phyloP scores from a whole-genome alignment of 2,888 invertebrate genomes.

The Chrysolina americana region DNA sequence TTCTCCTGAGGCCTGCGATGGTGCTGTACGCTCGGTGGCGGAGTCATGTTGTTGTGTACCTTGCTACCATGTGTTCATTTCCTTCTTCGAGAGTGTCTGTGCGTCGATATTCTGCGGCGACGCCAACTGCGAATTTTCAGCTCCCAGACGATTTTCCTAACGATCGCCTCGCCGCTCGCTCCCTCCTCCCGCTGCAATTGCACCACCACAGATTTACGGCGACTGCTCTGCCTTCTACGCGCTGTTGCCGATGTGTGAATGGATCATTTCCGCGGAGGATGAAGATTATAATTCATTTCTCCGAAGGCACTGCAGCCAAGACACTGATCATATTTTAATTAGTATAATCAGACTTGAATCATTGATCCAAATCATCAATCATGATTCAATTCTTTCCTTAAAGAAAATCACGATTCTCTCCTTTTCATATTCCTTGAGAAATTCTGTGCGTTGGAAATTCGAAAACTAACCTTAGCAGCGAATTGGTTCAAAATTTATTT shows the following conservation, averaged over 20 bases:
- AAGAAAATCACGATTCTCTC: too few relatives aligned
- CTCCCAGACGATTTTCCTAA: conserved; percentile 54
- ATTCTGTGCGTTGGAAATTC: too few relatives aligned
- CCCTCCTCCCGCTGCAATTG: conserved; percentile 51
- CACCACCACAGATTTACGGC: conserved; percentile 58
- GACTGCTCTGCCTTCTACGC: conserved; percentile 34
- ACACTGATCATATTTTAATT: too few relatives aligned
- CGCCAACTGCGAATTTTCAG: conserved; percentile 49
- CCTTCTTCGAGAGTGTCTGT: conserved; percentile 34
- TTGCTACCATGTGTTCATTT: conserved; percentile 47
- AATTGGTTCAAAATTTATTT: too few relatives aligned
- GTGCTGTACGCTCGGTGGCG: conserved; percentile 46
- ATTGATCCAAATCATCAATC: too few relatives aligned
- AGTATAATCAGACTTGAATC: too few relatives aligned
- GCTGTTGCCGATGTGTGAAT: conserved; percentile 7
- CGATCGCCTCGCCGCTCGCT: conserved; percentile 56
- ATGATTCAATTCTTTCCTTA: too few relatives aligned
- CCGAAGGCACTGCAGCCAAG: too few relatives aligned
- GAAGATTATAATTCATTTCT: too few relatives aligned
- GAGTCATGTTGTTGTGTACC: conserved; percentile 50
- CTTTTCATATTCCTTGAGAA: too few relatives aligned
- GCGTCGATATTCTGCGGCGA: conserved; percentile 48
- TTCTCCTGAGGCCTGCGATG: conserved; percentile 53
- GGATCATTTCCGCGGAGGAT: neutral
- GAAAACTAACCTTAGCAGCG: too few relatives aligned